Conservation (phyloP, 2,797 vertebrate genomes). For the Ctenochaetus hawaiiensis region DNA sequence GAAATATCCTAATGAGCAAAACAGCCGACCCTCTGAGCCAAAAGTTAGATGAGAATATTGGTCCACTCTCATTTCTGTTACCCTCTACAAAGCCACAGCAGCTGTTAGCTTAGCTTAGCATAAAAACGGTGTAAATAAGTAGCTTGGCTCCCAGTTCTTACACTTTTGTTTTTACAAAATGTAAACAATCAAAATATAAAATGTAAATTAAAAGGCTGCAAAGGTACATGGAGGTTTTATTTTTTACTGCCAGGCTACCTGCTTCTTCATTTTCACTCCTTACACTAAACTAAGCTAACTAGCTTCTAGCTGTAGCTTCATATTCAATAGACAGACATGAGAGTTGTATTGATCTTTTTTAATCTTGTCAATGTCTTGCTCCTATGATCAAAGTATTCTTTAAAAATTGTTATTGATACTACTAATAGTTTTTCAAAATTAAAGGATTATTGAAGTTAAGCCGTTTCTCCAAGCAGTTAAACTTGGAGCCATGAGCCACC, state of each 20-base stretch:
- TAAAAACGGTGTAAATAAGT: not conserved
- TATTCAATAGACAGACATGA: not conserved
- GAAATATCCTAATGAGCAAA: not conserved
- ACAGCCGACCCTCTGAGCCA: not conserved
- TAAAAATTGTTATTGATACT: not conserved
- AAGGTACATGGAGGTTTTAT: not conserved
- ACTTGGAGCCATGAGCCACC: slow-evolving; percentile 6
- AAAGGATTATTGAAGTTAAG: not conserved
- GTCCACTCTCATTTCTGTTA: too few relatives aligned
- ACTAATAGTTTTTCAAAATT: not conserved
- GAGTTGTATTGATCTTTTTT: not conserved
- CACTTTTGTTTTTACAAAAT: not conserved
- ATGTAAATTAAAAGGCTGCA: not conserved
- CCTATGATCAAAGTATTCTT: not conserved
- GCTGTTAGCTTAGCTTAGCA: slow-evolving; percentile 8
- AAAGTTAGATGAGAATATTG: not conserved
- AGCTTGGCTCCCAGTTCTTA: not conserved
- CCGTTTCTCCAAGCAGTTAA: not conserved
- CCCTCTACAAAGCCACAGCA: not conserved
- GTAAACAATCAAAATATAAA: not conserved
- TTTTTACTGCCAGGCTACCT: not conserved
- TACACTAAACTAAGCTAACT: slow-evolving; percentile 3
- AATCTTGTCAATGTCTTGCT: not conserved
- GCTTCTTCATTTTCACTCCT: not conserved
- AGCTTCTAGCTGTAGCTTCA: not conserved